Evolutionary conservation across 2,797 vertebrate species (phyloP).

Genomic region (Anolis apletophallus): DNA sequence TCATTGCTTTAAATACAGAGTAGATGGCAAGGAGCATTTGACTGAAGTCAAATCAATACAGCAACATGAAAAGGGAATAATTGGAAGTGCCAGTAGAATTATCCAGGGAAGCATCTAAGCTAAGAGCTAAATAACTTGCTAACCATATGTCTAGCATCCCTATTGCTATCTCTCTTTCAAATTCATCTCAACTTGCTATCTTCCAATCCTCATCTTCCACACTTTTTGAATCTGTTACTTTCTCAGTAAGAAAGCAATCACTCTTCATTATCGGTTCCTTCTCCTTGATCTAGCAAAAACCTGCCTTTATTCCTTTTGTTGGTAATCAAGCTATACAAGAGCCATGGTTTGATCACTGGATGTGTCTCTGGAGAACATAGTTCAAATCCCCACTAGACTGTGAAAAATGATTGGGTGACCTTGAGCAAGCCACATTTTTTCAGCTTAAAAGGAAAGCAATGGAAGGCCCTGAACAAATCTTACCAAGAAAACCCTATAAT

Average conservation of each 20-base stretch:
- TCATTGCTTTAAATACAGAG: slow-evolving; percentile 17
- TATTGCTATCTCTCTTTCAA: neutral
- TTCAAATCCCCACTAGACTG: no score
- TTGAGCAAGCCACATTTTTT: no score
- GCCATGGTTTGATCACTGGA: no score
- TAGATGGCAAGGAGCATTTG: slow-evolving; percentile 44
- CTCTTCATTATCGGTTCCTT: no score
- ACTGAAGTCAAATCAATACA: slow-evolving; percentile 39
- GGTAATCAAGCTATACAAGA: no score
- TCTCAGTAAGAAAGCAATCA: neutral
- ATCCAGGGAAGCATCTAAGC: slow-evolving; percentile 23
- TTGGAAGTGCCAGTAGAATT: slow-evolving; percentile 35
- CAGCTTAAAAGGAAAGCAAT: no score
- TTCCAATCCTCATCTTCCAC: neutral
- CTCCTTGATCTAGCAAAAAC: neutral
- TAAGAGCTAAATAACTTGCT: slow-evolving; percentile 12
- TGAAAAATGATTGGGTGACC: no score
- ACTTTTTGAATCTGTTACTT: neutral
- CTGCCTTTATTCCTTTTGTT: neutral
- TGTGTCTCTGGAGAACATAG: no score
- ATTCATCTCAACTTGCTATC: neutral
- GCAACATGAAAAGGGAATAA: slow-evolving; percentile 26
- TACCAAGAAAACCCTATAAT: no score
- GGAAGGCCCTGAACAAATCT: no score
- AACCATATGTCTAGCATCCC: slow-evolving; percentile 17